Evolutionary conservation across 2,113 vertebrate genomes (phyloP), one percentile per base, ranked within the genome.

Genomic region (Phylloscopus trochilus): DNA sequence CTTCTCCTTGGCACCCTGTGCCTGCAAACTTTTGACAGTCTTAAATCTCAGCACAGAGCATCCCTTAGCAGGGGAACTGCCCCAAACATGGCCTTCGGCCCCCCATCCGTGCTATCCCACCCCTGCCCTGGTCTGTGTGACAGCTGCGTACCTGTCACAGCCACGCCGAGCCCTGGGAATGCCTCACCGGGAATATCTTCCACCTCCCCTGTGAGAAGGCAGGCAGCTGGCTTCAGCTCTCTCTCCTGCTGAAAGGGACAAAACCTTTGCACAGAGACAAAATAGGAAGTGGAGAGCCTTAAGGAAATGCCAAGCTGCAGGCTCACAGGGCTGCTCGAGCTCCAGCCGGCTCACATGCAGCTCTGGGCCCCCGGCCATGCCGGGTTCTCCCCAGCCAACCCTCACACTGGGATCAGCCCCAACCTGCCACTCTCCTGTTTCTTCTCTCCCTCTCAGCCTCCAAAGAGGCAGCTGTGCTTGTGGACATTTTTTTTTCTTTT

Each of bases 101-200:
- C 35, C 21, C 11, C 14, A 22, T 19, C 41, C 0, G 0, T 10
- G 10, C 28, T 53, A 6, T 12, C 28, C 27, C 28, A 17, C 9
- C 21, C 11, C 12, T 12, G 20, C 39, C 31, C 44, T 2, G 13
- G 5, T 47, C n/a, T 3, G 8, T 3, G 43, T 18, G 87, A n/a
- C 10, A 7, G 17, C 44, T 27, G 52, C 0, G 2, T 17, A 53
- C 31, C 60, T 49, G 43, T 30, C 76, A 47, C 8, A 0, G 9
- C 44, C 60, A 2, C 11, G 14, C 67, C 0, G 11, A 75, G 43
- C 44, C 56, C 58, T 2, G n/a, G 67, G 44, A 41, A 41, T 0
- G 9, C 30, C 4, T 2, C 35, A 11, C 58, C 0, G 3, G 82
- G 87, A 92, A 53, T 13, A 39, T 14, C 82, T 53, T 85, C 67